phyloP scores from a whole-genome alignment of 2,797 vertebrate genomes.

The Microcaecilia unicolor region DNA sequence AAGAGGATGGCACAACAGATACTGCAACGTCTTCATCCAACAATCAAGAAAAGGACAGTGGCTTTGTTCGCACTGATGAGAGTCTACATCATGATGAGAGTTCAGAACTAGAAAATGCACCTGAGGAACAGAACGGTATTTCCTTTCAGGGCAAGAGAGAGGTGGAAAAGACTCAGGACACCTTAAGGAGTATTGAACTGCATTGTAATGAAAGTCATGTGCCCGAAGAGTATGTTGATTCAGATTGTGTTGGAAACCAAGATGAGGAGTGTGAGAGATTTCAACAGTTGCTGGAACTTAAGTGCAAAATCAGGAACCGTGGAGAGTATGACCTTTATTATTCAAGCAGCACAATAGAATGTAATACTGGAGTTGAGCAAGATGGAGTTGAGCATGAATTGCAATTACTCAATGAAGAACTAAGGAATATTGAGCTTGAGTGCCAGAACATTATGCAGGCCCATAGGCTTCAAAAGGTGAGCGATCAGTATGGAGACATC shows the following conservation, averaged over 20 bases:
- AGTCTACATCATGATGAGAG: conserved; percentile 68
- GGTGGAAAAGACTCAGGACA: conserved; percentile 52
- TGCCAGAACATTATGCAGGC: conserved; percentile 96
- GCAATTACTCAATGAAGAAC: conserved; percentile 87
- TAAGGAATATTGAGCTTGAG: conserved; percentile 87
- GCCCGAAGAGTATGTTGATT: conserved; percentile 48
- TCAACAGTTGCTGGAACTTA: conserved; percentile 86
- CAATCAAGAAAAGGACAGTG: conserved; percentile 70
- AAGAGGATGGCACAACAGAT: conserved; percentile 79
- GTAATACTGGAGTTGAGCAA: conserved; percentile 69
- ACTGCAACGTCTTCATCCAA: conserved; percentile 84
- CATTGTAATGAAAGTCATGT: conserved; percentile 45
- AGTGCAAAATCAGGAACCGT: conserved; percentile 86
- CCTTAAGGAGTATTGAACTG: conserved; percentile 40
- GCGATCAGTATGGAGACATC: conserved; percentile 59
- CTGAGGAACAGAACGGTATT: conserved; percentile 61
- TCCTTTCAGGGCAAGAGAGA: conserved; percentile 61
- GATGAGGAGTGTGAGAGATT: conserved; percentile 76
- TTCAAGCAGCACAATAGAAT: conserved; percentile 79
- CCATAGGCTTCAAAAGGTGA: conserved; percentile 72
- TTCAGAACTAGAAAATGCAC: conserved; percentile 72
- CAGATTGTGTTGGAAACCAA: conserved; percentile 52
- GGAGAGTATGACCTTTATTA: conserved; percentile 90
- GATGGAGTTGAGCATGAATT: conserved; percentile 81
- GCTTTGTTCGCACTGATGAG: conserved; percentile 63